phyloP scores from a whole-genome alignment of 35 echinoderm and acorn worm species.

The Eucidaris tribuloides region DNA sequence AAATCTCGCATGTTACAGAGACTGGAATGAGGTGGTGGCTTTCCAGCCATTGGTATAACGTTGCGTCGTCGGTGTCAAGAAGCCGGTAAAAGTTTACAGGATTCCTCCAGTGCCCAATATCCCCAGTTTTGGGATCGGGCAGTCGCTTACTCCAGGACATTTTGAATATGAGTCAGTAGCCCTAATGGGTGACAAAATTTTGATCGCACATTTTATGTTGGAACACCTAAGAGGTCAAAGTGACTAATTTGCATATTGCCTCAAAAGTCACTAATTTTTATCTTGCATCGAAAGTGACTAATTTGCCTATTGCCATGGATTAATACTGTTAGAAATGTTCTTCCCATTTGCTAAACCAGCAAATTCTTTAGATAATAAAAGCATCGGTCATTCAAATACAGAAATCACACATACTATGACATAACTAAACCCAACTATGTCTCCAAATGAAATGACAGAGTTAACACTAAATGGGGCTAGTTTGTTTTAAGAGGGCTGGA shows the following conservation, averaged over 20 bases:
- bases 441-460: no score
- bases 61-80: neutral
- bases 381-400: no score
- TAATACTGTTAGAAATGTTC: no score
- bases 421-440: no score
- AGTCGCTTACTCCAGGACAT: neutral
- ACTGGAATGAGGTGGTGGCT: neutral
- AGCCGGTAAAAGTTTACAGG: neutral
- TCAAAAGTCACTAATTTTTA: no score
- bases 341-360: no score
- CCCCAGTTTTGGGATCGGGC: neutral
- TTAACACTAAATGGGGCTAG: no score
- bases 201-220: neutral
- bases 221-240: neutral
- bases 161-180: neutral
- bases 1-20: neutral
- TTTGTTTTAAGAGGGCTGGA: no score
- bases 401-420: no score
- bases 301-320: no score
- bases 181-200: neutral
- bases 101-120: neutral
- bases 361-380: no score
- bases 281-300: no score
- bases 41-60: neutral
- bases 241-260: neutral